These are phyloP conservation scores for Penaeus indicus DNA, from an alignment of 1,140 invertebrate genomes.

Conservation along the genomic window DNA sequence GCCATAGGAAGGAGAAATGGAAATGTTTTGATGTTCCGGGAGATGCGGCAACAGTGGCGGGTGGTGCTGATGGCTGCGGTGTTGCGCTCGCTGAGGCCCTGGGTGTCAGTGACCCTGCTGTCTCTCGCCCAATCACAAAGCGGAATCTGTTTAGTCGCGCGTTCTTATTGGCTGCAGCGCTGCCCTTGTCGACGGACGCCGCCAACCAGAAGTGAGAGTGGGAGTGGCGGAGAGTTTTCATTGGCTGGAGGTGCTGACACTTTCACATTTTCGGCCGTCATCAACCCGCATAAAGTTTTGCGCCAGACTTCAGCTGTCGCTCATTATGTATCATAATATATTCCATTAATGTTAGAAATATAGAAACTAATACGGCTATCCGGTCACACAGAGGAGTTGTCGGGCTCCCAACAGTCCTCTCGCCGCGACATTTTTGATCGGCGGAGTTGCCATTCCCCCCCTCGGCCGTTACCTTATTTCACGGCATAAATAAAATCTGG, in stretches of 20 bases:
- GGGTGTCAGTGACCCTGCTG: slow-evolving; percentile 53
- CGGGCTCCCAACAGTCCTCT: too few relatives aligned
- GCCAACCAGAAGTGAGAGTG: slow-evolving; percentile 2
- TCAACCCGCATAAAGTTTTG: slow-evolving; percentile 22
- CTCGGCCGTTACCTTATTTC: too few relatives aligned
- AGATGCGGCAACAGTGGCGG: slow-evolving; percentile 44
- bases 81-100: slow-evolving; percentile 43
- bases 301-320: slow-evolving; percentile 34
- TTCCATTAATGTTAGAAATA: not conserved
- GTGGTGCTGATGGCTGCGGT: slow-evolving; percentile 23
- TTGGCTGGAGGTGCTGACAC: slow-evolving; percentile 15
- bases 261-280: slow-evolving; percentile 11
- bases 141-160: slow-evolving; percentile 35
- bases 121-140: slow-evolving; percentile 50
- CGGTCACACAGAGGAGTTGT: too few relatives aligned
- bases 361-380: not conserved
- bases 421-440: too few relatives aligned
- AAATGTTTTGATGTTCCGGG: slow-evolving; percentile 13
- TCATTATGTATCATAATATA: not conserved
- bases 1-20: slow-evolving; percentile 9
- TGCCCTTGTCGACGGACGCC: slow-evolving; percentile 13
- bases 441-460: too few relatives aligned
- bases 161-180: slow-evolving; percentile 49
- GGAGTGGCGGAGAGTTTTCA: slow-evolving; percentile 31
- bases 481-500: too few relatives aligned